Conservation (phyloP, 2,888 invertebrate species). For the Erebia ligea region DNA sequence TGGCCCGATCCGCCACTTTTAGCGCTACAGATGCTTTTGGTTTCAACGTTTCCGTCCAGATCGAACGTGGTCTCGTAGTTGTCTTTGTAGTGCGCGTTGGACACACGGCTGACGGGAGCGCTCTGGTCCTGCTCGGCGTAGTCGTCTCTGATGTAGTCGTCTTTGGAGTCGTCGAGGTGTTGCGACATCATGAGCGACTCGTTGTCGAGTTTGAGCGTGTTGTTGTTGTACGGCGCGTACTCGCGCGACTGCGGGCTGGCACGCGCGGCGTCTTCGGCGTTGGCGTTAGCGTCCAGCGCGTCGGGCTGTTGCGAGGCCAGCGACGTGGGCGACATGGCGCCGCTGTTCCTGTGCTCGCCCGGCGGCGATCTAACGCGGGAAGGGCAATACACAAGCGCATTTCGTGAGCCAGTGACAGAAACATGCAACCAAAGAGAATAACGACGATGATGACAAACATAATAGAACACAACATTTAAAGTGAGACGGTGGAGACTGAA, state of each 20-base stretch:
- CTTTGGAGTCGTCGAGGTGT: constrained; percentile 69
- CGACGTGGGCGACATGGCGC: constrained; percentile 76
- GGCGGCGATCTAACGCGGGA: constrained; percentile 76
- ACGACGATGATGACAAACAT: constrained; percentile 63
- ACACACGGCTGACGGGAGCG: constrained; percentile 57
- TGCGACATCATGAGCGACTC: constrained; percentile 76
- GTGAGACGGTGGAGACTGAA: constrained; percentile 54
- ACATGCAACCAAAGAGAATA: constrained; percentile 78
- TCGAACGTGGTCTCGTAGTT: constrained; percentile 94
- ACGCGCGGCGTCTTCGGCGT: constrained; percentile 65
- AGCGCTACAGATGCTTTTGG: constrained; percentile 93
- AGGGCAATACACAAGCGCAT: constrained; percentile 76
- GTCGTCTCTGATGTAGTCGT: constrained; percentile 69
- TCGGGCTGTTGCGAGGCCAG: constrained; percentile 63
- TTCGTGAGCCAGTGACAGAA: constrained; percentile 79
- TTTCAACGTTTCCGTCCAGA: constrained; percentile 95
- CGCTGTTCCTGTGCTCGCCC: constrained; percentile 61
- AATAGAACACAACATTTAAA: constrained; percentile 53
- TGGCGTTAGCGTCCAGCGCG: constrained; percentile 58
- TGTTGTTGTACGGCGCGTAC: constrained; percentile 81
- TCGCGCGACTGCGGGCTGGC: constrained; percentile 82
- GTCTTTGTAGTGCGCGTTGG: constrained; percentile 84
- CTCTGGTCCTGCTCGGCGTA: constrained; percentile 68
- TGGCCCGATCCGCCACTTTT: constrained; percentile 91
- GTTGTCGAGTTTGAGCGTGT: constrained; percentile 76